Evolutionary conservation across 2,888 invertebrate species (phyloP), one percentile per base, ranked within the genome.

Genomic region (Eupithecia vulgata): DNA sequence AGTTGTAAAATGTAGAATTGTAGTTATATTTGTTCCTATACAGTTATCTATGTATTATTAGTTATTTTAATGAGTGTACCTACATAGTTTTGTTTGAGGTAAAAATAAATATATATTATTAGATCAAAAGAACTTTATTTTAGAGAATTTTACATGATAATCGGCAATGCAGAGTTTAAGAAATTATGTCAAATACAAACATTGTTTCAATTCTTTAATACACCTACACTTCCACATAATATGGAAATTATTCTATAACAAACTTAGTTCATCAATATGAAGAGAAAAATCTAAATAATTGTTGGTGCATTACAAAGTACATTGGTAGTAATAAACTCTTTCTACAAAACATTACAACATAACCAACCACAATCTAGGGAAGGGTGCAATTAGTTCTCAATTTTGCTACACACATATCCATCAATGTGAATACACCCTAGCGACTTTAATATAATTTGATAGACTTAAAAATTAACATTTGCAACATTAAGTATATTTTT

Each of bases 71-170:
- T 34, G 8, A 61, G 7, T 34, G 61, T 34, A 7, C 15, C 17
- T 21, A 34, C 15, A 8, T 34, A 8, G 34, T 34, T 34, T 72
- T 73, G 42, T 52, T 45, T 30, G 75, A 76, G 57, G 64, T 64
- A 64, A 37, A 72, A 72, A 72, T 67, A 68, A 78, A 75, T 73
- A 71, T 76, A 79, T 73, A 17, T 77, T 83, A 80, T 81, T 90
- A 94, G 95, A 94, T 94, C 94, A 94, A 95, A 95, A 94, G 94
- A 94, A 94, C 93, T 95, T 95, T 94, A 94, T 93, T 94, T 93
- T 92, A 92, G 91, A 94, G 92, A 93, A 91, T 92, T 90, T 94
- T 94, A 93, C 93, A 93, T 92, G 90, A 92, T 91, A 92, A 93
- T 93, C 94, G 93, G 94, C 94, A 94, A 94, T 94, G 94, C 93